phyloP scores from a whole-genome alignment of 2,113 vertebrate species.

The Ovis canadensis region DNA sequence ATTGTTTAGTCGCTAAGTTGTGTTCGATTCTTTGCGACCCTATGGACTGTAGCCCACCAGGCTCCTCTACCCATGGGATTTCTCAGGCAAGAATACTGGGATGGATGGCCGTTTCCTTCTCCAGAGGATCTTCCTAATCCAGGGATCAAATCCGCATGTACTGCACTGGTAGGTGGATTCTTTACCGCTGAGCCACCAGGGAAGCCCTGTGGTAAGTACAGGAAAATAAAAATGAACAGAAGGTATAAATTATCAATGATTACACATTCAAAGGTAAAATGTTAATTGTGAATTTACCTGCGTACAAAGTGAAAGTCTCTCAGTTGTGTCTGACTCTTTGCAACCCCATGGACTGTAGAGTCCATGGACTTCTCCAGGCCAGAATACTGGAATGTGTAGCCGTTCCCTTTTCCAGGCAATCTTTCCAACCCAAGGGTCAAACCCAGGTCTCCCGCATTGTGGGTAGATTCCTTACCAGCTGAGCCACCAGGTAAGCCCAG shows the following conservation, averaged over 20 bases:
- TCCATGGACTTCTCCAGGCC: neutral
- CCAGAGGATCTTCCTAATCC: neutral
- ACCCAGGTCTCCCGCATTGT: neutral
- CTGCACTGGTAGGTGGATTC: neutral
- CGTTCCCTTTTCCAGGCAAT: neutral
- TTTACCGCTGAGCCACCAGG: neutral
- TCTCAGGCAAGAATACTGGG: neutral
- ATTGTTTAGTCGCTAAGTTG: neutral
- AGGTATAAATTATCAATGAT: neutral
- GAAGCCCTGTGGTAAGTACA: neutral
- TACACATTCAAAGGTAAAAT: neutral
- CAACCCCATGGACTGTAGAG: neutral
- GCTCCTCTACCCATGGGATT: neutral
- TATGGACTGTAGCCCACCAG: neutral
- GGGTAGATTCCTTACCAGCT: neutral
- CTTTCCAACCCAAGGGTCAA: neutral
- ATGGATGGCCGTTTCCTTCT: neutral
- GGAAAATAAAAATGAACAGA: slow-evolving; percentile 4
- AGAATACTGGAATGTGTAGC: neutral
- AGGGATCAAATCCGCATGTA: neutral
- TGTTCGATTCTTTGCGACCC: neutral
- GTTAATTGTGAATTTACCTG: neutral
- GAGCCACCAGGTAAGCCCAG: neutral
- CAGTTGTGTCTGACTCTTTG: neutral
- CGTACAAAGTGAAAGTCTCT: neutral